Percentiles rank a stretch among this genome's conserved stretches.
phyloP scores from a whole-genome alignment of 2,113 vertebrate genomes.

The Nicator chloris region DNA sequence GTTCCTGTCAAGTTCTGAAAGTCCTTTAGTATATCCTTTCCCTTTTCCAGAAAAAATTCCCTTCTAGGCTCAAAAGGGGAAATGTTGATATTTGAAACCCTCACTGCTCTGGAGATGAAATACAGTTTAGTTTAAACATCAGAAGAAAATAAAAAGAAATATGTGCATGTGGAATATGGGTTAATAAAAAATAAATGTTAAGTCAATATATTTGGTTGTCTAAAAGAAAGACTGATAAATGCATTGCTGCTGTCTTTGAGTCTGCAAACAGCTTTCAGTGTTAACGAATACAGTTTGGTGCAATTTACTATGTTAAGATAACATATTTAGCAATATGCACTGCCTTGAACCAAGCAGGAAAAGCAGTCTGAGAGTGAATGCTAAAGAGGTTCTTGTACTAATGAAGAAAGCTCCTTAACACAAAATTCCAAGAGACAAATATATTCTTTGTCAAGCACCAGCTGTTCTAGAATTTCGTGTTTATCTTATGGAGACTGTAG shows the following conservation, averaged over 20 bases:
- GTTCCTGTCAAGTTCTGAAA: neutral
- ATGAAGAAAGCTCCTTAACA: constrained; percentile 55
- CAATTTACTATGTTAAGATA: neutral
- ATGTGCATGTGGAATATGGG: neutral
- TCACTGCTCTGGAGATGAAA: neutral
- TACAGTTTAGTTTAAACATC: neutral
- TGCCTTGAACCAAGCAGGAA: constrained; percentile 46
- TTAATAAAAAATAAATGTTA: neutral
- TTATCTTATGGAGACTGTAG: constrained; percentile 57
- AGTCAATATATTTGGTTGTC: neutral
- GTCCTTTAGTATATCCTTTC: neutral
- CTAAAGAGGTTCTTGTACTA: constrained; percentile 63
- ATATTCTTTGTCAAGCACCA: constrained; percentile 67
- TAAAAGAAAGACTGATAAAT: neutral
- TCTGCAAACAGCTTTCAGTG: neutral
- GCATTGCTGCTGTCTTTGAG: neutral
- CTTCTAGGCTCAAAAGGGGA: neutral
- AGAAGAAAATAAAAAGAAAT: neutral
- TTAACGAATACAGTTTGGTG: neutral
- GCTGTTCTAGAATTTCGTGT: constrained; percentile 53
- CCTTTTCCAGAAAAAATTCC: neutral
- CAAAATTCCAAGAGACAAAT: constrained; percentile 68
- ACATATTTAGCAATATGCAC: constrained; percentile 23
- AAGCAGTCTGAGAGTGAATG: constrained; percentile 55
- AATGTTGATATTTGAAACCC: neutral